Base-by-base conservation (phyloP, 2,888 invertebrate species). In the Ichneumon xanthorius region DNA sequence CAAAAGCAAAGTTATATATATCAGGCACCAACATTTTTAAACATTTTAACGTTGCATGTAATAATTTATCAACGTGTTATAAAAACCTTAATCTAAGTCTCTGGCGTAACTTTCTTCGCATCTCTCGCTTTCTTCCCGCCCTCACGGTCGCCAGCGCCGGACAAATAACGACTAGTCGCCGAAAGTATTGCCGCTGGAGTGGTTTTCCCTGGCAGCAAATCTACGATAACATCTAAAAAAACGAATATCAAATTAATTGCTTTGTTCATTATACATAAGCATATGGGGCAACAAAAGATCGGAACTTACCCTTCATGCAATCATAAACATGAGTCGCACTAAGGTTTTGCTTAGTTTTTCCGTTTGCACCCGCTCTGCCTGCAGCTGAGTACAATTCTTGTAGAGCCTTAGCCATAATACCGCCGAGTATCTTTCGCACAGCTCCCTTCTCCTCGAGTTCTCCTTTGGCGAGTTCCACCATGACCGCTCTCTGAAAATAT, bases 111-210 rank as follows among this genome's bases (percentile, higher is more conserved):
- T 53, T 53, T 53, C 16, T 53, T 53, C 53, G 16, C 19, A 19
- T 30, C 67, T 26, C 67, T 65, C 22, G 30, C 33, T n/a, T 30
- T 26, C n/a, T 75, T 75, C 1, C 75, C 61, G 26, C 75, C 75
- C 26, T 55, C 75, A 22, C 75, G 75, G 75, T 75, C 61, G 16
- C 37, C 61, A n/a, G 53, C 58, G 14, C 75, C 61, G 30, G 75
- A 30, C 37, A 75, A 55, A n/a, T 55, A 75, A 19, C 75, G 61
- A 6, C 75, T 61, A 4, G 61, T 75, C 33, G 50, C 58, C 5
- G 61, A 75, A 3, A 75, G 30, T 30, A 75, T 75, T 26, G 50
- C 61, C 5, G 75, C 37, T 19, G 37, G 30, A 30, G 53, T 19
- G n/a, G 22, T 9, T 16, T 53, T 11, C n/a, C 19, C 53, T 26